Base-by-base conservation (phyloP, 2,888 invertebrate species). In the Brachypalpus laphriformis region DNA sequence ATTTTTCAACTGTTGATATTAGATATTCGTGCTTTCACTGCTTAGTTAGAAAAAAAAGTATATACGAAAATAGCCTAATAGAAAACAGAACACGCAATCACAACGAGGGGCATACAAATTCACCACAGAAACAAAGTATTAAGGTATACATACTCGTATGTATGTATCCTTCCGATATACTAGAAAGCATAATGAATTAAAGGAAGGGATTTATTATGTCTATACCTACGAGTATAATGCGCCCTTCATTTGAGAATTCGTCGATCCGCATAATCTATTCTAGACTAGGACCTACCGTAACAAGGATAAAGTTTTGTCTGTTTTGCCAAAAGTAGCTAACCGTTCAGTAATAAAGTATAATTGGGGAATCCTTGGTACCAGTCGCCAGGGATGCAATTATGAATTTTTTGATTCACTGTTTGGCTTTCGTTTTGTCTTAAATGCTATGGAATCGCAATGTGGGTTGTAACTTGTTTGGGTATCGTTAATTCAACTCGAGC, bases 361-460 rank as follows among this genome's bases (percentile, higher is more conserved):
- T 85, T 87, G 77, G 34, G 70, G 20, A 77, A 54, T 68, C 72
- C 47, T 74, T 81, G 77, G 87, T 88, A 87, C 87, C 88, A 88
- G 88, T 88, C 88, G 83, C 88, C 80, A 80, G 87, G 82, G 87
- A 87, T 87, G 87, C 87, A 87, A 87, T 87, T 87, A 87, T 87
- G 87, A 78, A 68, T 75, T 25, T 74, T 65, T 40, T 61, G 45
- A 45, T 82, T 42, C 9, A 49, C n/a, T n/a, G 11, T 72, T 57
- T 28, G 28, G 14, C 20, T 51, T 37, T 28, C 16, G 11, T 25
- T 42, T 65, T 16, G 31, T 22, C 57, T 63, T 61, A 14, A 65
- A 57, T 8, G 51, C 59, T 22, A 51, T 37, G n/a, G n/a, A 63
- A 68, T 4, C 25, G 28, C 40, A 14, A 42, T 68, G 47, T 66